Evolutionary conservation across 2,888 invertebrate species (phyloP), one percentile per base, ranked within the genome.

Genomic region (Elmis aenea): DNA sequence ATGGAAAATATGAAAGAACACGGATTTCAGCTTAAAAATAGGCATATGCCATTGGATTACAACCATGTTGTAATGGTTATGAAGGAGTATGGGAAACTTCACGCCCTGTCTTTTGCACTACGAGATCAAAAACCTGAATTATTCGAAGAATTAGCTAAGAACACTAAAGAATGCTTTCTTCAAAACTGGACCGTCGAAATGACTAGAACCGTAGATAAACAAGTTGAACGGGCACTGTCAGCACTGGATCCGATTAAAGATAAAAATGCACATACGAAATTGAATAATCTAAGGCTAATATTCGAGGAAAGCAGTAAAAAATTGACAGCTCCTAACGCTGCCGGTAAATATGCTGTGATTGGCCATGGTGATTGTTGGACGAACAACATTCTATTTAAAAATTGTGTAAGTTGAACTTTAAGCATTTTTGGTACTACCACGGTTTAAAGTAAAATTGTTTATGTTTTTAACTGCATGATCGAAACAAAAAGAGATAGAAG

Each of bases 21-120:
- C 3, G 49, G 49, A 5, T 49, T 28, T 27, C n/a, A 28, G 5
- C 23, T 44, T 23, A 26, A 31, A 25, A 35, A 44, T 33, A 9
- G 33, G 11, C 42, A 44, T n/a, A 26, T 43, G 16, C 44, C 47
- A 11, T 29, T 58, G 26, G 52, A 59, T 42, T 51, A 47, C 9
- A 23, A 52, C 23, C 55, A 57, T 33, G 46, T 50, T 2, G 30
- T 35, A n/a, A 22, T 59, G 5, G 51, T 54, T 15, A 34, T 58
- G 28, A 45, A 47, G 23, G 48, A 50, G 12, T 51, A 58, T 23
- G 60, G 51, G 2, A 50, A 48, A 26, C 46, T 55, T 6, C 60
- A 60, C 33, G 51, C 57, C 2, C 25, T 58, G 5, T 57, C 52
- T 1, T 57, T 52, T 33, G 58, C 53, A 0, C 22, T 59, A 23